Conservation (phyloP, 2,113 vertebrate species). For the Protobothrops mucrosquamatus region DNA sequence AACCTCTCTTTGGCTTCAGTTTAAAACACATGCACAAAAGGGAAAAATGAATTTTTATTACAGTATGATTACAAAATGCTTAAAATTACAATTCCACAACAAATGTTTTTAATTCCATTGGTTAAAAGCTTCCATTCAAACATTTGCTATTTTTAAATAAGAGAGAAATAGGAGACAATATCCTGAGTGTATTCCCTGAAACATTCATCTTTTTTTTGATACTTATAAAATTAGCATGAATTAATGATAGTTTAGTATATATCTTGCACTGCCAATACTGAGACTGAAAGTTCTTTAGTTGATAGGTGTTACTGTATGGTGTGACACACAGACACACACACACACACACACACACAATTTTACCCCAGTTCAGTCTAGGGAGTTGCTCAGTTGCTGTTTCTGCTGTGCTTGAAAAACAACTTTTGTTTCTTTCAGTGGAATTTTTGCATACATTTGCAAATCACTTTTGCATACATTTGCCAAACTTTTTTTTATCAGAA, state of each 20-base stretch:
- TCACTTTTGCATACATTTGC: background rate
- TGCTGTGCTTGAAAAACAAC: background rate
- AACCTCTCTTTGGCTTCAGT: background rate
- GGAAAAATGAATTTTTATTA: constrained; percentile 73
- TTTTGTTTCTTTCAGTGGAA: constrained; percentile 26
- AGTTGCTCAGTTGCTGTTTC: background rate
- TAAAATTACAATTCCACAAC: constrained; percentile 11
- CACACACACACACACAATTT: background rate
- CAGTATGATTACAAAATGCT: constrained; percentile 49
- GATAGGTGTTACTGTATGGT: background rate
- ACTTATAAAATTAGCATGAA: background rate
- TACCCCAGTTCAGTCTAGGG: background rate
- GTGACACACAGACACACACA: background rate
- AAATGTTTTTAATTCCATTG: background rate
- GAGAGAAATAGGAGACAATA: background rate
- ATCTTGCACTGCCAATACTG: background rate
- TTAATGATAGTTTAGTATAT: background rate
- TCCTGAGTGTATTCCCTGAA: background rate
- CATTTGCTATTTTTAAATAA: background rate
- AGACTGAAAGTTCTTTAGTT: background rate
- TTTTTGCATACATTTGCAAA: constrained; percentile 30
- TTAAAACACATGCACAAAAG: background rate
- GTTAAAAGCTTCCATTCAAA: background rate
- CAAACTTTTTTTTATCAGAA: constrained; percentile 22
- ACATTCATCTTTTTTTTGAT: background rate